Evolutionary conservation across 2,888 invertebrate genomes (phyloP), one percentile per base, ranked within the genome.

Genomic region (Diogma glabrata): DNA sequence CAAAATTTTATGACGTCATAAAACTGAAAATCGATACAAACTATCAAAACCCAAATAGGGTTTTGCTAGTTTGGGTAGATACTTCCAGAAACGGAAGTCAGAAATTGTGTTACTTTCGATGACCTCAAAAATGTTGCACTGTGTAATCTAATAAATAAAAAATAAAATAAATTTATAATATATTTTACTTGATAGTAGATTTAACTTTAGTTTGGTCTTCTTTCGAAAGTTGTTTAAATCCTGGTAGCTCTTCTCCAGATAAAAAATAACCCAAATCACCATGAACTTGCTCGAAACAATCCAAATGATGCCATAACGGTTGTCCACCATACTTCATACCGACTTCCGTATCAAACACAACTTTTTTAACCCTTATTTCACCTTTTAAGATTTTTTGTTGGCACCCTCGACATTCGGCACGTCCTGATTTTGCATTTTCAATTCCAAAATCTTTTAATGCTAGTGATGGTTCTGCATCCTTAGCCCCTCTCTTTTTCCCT

Each of bases 231-330:
- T 64, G 63, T 12, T 78, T 74, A 64, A 82, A 87, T 0, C 94
- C 94, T n/a, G 87, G 84, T 20, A 96, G 67, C 59, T 72, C 71
- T 53, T 82, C 80, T 0, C 84, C 91, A 10, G 75, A 71, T 30
- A 78, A 85, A 63, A 78, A 80, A 69, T 82, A 96, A 14, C 81
- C 78, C 3, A 93, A 67, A 9, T 84, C 82, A 17, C 76, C 74
- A 33, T 92, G 75, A 33, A 68, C 60, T 61, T 87, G 81, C 0
- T 79, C 82, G 72, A 96, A 96, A 65, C 96, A 96, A 53, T 87
- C 84, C 3, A 92, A 67, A 69, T 96, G 96, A 67, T 95, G 84
- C 95, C 95, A 96, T 49, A 82, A 72, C 52, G 89, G 81, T 60
- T 85, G 78, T 0, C 91, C 92, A 0, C 92, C 92, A 67, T 80